phyloP scores from a whole-genome alignment of 2,113 vertebrate genomes.

The Lophura nycthemera region DNA sequence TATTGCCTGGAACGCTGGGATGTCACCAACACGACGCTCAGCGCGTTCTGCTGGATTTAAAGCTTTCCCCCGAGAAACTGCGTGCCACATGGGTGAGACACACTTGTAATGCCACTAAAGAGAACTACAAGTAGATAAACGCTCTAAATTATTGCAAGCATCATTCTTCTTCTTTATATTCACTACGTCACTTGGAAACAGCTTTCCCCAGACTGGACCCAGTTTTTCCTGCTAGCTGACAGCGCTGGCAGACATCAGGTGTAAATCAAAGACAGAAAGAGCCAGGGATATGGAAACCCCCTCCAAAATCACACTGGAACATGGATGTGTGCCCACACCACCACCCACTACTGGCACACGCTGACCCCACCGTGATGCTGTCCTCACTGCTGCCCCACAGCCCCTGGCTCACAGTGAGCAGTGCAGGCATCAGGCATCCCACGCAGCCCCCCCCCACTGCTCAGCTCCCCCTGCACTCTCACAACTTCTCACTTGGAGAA shows the following conservation, averaged over 20 bases:
- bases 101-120: background rate
- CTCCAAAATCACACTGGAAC: background rate
- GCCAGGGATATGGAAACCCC: background rate
- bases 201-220: background rate
- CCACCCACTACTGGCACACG: rapidly evolving
- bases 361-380: background rate
- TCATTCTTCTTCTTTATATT: background rate
- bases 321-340: rapidly evolving
- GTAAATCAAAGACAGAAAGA: background rate
- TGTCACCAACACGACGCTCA: background rate
- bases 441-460: background rate
- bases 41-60: background rate
- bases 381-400: background rate
- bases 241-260: background rate
- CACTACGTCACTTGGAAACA: background rate
- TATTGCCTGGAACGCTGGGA: background rate
- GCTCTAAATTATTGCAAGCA: background rate
- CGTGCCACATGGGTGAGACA: background rate
- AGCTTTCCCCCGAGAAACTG: background rate
- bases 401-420: background rate
- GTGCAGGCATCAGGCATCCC: background rate
- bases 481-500: background rate
- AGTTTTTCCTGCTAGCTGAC: background rate
- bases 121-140: background rate
- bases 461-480: background rate